phyloP scores from a whole-genome alignment of 1,140 invertebrate genomes.

The Dysdera silvatica region DNA sequence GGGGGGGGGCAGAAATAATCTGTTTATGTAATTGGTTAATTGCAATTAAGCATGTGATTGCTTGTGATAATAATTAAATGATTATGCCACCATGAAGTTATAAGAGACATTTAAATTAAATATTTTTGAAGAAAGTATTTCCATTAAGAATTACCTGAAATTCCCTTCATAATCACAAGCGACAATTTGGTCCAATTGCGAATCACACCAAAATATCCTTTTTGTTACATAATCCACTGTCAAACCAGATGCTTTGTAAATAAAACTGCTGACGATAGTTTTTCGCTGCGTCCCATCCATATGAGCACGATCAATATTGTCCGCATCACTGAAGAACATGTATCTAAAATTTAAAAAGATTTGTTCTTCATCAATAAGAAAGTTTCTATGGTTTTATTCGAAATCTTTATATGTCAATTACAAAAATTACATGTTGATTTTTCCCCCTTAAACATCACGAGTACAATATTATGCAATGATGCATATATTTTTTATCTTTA shows the following conservation, averaged over 20 bases:
- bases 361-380: not conserved
- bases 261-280: slow-evolving; percentile 78
- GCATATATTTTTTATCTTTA: too few species aligned
- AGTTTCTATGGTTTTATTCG: not conserved
- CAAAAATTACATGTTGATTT: too few species aligned
- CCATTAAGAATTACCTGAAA: slow-evolving; percentile 59
- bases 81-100: too few species aligned
- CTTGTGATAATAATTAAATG: too few species aligned
- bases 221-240: slow-evolving; percentile 76
- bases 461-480: too few species aligned
- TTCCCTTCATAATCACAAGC: slow-evolving; percentile 90
- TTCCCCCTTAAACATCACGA: too few species aligned
- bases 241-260: slow-evolving; percentile 80
- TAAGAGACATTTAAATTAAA: too few species aligned
- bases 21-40: too few species aligned
- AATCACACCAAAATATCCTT: slow-evolving; percentile 93
- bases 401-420: too few species aligned
- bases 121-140: too few species aligned
- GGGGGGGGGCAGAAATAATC: too few species aligned
- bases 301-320: slow-evolving; percentile 74
- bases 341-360: slow-evolving; percentile 43
- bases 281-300: slow-evolving; percentile 80
- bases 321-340: slow-evolving; percentile 91
- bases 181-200: slow-evolving; percentile 92
- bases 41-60: too few species aligned